Evolutionary conservation across 2,113 vertebrate genomes (phyloP).

Genomic region (Mola mola): DNA sequence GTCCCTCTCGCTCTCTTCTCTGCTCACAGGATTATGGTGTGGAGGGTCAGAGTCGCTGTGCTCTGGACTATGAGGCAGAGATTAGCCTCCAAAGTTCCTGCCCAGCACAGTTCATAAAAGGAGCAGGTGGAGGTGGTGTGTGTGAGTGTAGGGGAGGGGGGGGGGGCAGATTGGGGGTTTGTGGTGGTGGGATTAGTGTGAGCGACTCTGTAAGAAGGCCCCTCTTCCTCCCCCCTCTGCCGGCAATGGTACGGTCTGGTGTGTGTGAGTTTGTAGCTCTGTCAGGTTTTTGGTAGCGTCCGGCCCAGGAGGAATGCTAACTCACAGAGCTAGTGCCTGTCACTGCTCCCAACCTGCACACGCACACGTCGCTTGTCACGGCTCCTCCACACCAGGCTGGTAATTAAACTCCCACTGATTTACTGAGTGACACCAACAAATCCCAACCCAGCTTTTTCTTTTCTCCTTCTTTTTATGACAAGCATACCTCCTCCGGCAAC

Average conservation of each 20-base stretch:
- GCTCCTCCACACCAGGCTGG: constrained; percentile 87
- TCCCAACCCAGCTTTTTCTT: constrained; percentile 87
- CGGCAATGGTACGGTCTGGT: constrained; percentile 59
- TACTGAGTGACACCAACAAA: constrained; percentile 97
- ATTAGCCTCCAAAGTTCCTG: constrained; percentile 73
- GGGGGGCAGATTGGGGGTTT: neutral
- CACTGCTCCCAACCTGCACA: constrained; percentile 81
- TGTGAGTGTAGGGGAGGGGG: constrained; percentile 18
- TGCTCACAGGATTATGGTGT: constrained; percentile 65
- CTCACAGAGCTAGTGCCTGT: constrained; percentile 85
- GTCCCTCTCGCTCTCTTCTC: constrained; percentile 31
- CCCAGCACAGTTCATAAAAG: constrained; percentile 66
- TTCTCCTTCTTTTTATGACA: constrained; percentile 84
- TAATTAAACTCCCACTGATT: constrained; percentile 98
- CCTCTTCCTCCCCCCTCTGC: constrained; percentile 8
- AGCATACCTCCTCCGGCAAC: constrained; percentile 89
- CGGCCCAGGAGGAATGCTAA: constrained; percentile 86
- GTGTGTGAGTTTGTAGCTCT: constrained; percentile 41
- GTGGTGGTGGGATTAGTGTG: constrained; percentile 48
- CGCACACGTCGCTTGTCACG: constrained; percentile 80
- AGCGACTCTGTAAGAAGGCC: constrained; percentile 40
- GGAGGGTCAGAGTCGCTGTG: constrained; percentile 70
- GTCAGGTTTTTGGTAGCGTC: constrained; percentile 76
- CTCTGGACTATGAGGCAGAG: constrained; percentile 71
- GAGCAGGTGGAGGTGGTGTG: constrained; percentile 19